Base-by-base conservation (phyloP, 2,797 vertebrate genomes). In the Cirrhinus mrigala region DNA sequence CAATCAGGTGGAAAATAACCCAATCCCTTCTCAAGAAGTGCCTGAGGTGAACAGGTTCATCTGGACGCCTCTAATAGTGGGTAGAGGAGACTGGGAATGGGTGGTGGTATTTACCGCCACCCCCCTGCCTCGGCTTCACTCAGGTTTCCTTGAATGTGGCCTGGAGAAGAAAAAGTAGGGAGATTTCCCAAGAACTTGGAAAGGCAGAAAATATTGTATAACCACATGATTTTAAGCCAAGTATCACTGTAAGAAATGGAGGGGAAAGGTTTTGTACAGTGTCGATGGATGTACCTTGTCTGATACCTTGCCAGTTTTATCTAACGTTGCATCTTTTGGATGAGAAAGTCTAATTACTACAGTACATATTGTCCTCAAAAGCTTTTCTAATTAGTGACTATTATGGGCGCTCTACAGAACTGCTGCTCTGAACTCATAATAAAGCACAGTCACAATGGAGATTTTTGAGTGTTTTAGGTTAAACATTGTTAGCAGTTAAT, bases 1-100 rank as follows among this genome's bases (percentile, higher is more conserved):
- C 68, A 50, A 73, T 80, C 76, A 80, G 52, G 40, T 84, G 52
- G 52, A 16, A 69, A 69, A 54, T 44, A 16, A 33, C 16, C 37
- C 37, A 79, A 79, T 77, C 48, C 74, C 18, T 2, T 68, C 48
- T 83, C 52, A 70, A 84, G 27, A 48, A 56, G 52, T 48, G 54
- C 4, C 54, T 44, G 74, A 89, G 64, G 84, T 87, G 86, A 87
- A 46, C 20, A 66, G 58, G 81, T 89, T 87, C 84, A 82, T 84
- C 66, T 86, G 87, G 73, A 71, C 2, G 29, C 50, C 6, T 82
- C 22, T 54, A 27, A 46, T 37, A 60, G 83, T 50, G 66, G 54
- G 60, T 68, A 54, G 48, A 77, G 46, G 20, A 62, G 69, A 70
- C 62, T 84, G 50, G 83, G 50, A 84, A 78, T 54, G 48, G 16